A percentile compares a stretch with the other conserved stretches of the same genome.
These are phyloP conservation scores for Triplophysa tibetana DNA, from an alignment of 2,113 vertebrate species.

Conservation along the genomic window DNA sequence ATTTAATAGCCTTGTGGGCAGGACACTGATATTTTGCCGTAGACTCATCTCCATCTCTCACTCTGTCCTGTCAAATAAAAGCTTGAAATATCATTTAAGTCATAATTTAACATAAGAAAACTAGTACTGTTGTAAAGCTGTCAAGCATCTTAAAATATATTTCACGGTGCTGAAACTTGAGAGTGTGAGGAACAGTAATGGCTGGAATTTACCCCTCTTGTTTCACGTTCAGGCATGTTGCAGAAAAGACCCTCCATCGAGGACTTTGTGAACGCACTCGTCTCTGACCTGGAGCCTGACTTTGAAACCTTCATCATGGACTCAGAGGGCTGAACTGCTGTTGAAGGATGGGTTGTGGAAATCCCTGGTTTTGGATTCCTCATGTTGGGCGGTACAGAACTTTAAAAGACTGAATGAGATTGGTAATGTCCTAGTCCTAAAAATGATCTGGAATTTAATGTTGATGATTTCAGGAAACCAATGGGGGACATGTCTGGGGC, in stretches of 20 bases:
- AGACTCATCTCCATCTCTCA: too few species aligned
- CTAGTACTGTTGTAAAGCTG: neutral
- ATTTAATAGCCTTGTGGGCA: too few species aligned
- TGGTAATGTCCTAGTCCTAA: neutral
- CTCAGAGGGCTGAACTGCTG: slow-evolving; percentile 73
- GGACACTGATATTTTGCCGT: too few species aligned
- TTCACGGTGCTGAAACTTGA: neutral
- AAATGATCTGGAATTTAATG: neutral
- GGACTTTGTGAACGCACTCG: slow-evolving; percentile 91
- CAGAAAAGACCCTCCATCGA: slow-evolving; percentile 86
- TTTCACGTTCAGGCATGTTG: slow-evolving; percentile 85
- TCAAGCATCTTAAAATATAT: neutral
- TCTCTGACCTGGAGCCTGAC: slow-evolving; percentile 89
- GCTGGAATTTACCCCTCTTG: slow-evolving; percentile 23
- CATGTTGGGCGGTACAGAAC: neutral
- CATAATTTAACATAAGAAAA: neutral
- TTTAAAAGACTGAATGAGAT: too few species aligned
- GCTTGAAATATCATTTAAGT: too few species aligned
- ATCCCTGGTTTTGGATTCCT: neutral
- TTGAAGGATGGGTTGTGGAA: slow-evolving; percentile 35
- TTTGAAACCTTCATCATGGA: slow-evolving; percentile 92
- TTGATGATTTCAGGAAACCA: neutral
- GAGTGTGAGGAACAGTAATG: neutral
- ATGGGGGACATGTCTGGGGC: neutral
- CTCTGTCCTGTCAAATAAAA: too few species aligned